A percentile compares a stretch with the other conserved stretches of the same genome.
Conservation (phyloP, 2,113 vertebrate genomes). For the Vanacampus margaritifer region DNA sequence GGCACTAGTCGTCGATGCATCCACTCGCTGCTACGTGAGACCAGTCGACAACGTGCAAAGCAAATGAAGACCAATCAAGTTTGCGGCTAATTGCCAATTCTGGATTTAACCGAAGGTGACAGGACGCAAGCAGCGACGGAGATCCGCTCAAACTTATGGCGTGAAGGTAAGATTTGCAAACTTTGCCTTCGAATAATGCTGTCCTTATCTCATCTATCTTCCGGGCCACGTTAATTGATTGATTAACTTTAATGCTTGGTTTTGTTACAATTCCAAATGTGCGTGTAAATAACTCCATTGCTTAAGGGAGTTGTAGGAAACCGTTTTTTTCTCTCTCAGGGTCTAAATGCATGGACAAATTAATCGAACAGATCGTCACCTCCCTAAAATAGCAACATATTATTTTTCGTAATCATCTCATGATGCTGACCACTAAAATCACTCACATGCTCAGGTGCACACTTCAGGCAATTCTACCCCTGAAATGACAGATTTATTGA, state of each 20-base stretch:
- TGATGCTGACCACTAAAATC: not conserved
- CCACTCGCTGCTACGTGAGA: constrained; percentile 3
- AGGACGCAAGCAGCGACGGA: constrained; percentile 22
- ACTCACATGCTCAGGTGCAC: not conserved
- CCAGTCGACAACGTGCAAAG: constrained; percentile 41
- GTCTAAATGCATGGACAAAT: not conserved
- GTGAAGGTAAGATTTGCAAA: constrained; percentile 69
- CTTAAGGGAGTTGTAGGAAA: no score
- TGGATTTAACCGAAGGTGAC: constrained; percentile 58
- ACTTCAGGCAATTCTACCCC: not conserved
- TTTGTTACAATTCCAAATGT: not conserved
- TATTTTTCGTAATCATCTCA: not conserved
- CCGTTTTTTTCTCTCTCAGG: not conserved
- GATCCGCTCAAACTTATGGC: constrained; percentile 70
- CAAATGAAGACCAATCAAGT: constrained; percentile 33
- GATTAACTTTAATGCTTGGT: constrained; percentile 21
- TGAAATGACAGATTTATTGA: not conserved
- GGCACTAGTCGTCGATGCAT: constrained; percentile 7
- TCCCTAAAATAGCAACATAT: not conserved
- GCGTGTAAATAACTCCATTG: no score
- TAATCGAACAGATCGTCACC: not conserved
- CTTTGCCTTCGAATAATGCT: not conserved
- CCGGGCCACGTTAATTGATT: constrained; percentile 10
- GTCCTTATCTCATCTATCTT: not conserved
- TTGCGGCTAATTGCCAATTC: constrained; percentile 45